Evolutionary conservation across 2,888 invertebrate genomes (phyloP).

Genomic region (Norana najaformis): DNA sequence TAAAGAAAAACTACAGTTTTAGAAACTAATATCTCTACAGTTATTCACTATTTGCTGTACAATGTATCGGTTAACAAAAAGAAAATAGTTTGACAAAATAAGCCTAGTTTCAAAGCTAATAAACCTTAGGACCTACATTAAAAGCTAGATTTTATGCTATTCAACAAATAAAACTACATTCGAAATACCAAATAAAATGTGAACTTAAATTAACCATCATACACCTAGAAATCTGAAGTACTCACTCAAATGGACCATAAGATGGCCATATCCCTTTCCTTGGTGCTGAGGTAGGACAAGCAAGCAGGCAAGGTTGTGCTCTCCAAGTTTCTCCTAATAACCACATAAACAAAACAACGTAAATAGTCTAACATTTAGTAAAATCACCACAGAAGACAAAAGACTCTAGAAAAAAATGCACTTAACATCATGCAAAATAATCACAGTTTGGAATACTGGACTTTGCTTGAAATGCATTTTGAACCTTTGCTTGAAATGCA

Average conservation of each 20-base stretch:
- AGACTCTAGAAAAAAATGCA: background rate
- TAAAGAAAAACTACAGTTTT: background rate
- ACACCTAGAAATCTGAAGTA: background rate
- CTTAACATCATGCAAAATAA: background rate
- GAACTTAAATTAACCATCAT: background rate
- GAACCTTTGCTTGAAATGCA: no score
- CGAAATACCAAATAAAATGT: background rate
- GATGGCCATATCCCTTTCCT: slow-evolving; percentile 16
- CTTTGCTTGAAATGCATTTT: no score
- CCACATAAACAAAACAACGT: background rate
- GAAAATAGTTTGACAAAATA: background rate
- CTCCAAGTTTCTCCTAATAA: slow-evolving; percentile 18
- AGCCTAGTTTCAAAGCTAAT: background rate
- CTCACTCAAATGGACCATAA: slow-evolving; percentile 23
- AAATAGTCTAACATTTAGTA: no score
- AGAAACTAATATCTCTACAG: background rate
- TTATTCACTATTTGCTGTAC: background rate
- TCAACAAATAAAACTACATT: background rate
- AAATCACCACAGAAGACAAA: background rate
- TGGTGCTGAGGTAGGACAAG: slow-evolving; percentile 18
- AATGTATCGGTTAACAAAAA: background rate
- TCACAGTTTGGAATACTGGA: background rate
- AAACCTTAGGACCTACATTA: background rate
- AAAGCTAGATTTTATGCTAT: background rate
- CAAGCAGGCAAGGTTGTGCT: slow-evolving; percentile 14